Evolutionary conservation across 2,888 invertebrate genomes (phyloP).

Genomic region (Lepidonotus clava): DNA sequence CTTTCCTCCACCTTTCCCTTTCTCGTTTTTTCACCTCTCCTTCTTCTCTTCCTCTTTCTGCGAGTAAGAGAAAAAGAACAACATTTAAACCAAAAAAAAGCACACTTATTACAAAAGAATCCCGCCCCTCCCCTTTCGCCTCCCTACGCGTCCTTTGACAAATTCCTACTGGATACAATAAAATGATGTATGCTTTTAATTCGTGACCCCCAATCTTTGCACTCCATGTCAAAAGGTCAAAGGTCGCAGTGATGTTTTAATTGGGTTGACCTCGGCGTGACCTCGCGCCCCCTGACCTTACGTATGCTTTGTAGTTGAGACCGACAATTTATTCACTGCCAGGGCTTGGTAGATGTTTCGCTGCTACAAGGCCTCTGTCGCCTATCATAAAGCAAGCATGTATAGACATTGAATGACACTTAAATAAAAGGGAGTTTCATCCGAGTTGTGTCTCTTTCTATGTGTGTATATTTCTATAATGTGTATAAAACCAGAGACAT

Average conservation of each 20-base stretch:
- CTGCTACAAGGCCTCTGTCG: slow-evolving; percentile 38
- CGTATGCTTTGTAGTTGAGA: slow-evolving; percentile 47
- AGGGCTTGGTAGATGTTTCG: slow-evolving; percentile 45
- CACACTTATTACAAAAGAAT: no score
- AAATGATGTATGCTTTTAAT: slow-evolving; percentile 38
- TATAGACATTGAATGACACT: slow-evolving; percentile 54
- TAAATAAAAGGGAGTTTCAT: slow-evolving; percentile 53
- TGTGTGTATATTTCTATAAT: neutral
- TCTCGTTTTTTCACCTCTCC: neutral
- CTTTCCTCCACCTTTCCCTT: neutral
- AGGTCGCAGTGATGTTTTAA: slow-evolving; percentile 48
- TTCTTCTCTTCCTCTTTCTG: neutral
- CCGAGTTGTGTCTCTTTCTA: neutral
- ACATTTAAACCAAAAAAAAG: neutral
- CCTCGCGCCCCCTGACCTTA: slow-evolving; percentile 46
- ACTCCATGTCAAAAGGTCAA: slow-evolving; percentile 25
- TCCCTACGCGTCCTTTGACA: neutral
- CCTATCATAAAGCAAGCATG: slow-evolving; percentile 52
- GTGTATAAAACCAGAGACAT: no score
- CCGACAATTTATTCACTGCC: slow-evolving; percentile 41
- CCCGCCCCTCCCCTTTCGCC: no score
- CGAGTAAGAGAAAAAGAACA: neutral
- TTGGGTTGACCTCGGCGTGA: slow-evolving; percentile 46
- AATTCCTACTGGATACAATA: slow-evolving; percentile 26
- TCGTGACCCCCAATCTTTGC: slow-evolving; percentile 43